Evolutionary conservation across 2,888 invertebrate species (phyloP).

Genomic region (Zootermopsis nevadensis): DNA sequence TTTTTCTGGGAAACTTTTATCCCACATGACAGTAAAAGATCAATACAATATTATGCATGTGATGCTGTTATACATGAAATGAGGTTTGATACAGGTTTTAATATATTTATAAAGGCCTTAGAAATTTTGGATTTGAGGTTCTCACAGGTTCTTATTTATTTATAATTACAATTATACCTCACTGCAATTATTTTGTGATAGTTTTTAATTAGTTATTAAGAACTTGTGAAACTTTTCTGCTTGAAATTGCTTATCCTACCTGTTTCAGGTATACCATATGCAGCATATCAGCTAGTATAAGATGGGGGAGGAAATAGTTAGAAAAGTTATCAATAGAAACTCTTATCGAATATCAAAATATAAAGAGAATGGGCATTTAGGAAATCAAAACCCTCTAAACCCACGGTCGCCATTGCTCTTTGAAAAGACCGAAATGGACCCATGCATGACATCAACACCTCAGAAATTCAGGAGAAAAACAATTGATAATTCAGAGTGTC

Average conservation of each 20-base stretch:
- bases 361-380: neutral
- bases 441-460: constrained; percentile 3
- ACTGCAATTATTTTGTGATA: no score
- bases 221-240: no score
- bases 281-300: neutral
- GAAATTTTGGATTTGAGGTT: no score
- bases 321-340: neutral
- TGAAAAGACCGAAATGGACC: neutral
- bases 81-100: no score
- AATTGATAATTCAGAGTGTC: neutral
- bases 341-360: neutral
- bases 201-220: no score
- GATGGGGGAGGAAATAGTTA: constrained; percentile 21
- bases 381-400: neutral
- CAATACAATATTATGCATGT: no score
- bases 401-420: neutral
- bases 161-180: no score
- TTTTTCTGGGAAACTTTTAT: no score
- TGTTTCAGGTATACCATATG: constrained; percentile 1
- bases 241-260: neutral
- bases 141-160: no score
- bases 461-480: neutral
- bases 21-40: no score
- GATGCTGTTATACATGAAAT: no score
- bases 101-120: no score